phyloP scores from a whole-genome alignment of 2,113 vertebrate species.

The Archilochus colubris region DNA sequence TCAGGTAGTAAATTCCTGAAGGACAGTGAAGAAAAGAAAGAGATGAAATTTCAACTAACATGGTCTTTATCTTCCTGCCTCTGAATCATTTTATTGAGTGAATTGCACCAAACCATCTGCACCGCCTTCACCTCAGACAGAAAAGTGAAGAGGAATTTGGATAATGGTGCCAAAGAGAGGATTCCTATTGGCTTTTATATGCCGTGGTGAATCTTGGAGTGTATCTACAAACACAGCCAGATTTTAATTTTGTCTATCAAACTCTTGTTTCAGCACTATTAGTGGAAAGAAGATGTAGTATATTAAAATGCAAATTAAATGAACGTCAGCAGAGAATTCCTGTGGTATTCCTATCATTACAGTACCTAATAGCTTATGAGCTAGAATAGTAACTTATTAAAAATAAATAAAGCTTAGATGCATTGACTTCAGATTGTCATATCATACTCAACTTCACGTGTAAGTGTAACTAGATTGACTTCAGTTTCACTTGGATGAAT shows the following conservation, averaged over 20 bases:
- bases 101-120: not conserved
- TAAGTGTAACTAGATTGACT: not conserved
- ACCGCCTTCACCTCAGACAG: not conserved
- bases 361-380: slow-evolving; percentile 15
- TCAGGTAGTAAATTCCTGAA: not conserved
- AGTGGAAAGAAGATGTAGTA: slow-evolving; percentile 29
- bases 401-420: slow-evolving; percentile 3
- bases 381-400: not conserved
- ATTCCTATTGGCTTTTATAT: slow-evolving; percentile 36
- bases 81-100: not conserved
- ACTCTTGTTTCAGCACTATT: not conserved
- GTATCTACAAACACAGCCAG: not conserved
- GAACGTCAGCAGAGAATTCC: slow-evolving; percentile 25
- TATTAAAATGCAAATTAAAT: slow-evolving; percentile 38
- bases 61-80: not conserved
- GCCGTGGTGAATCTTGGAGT: slow-evolving; percentile 27
- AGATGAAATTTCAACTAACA: not conserved
- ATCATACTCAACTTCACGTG: not conserved
- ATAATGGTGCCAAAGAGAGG: slow-evolving; percentile 22
- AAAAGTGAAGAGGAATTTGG: not conserved
- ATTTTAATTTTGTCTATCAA: slow-evolving; percentile 33
- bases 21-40: not conserved
- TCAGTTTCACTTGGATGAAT: not conserved
- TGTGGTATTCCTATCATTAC: not conserved
- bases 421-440: not conserved